phyloP scores from a whole-genome alignment of 1,140 invertebrate species.

The Ceratoteleas bidentatus region DNA sequence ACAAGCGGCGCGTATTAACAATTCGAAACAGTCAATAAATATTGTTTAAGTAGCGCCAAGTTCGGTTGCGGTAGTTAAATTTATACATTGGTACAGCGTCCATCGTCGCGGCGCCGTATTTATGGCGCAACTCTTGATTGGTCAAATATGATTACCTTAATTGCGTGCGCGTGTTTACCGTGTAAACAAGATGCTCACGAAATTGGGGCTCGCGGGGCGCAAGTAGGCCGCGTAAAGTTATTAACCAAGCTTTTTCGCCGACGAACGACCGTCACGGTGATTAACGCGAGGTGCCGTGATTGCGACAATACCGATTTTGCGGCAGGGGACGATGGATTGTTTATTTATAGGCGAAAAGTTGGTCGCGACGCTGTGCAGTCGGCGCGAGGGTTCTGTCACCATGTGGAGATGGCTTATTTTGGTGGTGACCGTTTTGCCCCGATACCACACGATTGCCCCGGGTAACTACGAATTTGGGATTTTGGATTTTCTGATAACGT shows the following conservation, averaged over 20 bases:
- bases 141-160: constrained; percentile 56
- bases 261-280: too few relatives aligned
- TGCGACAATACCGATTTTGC: neutral
- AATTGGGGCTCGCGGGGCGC: constrained; percentile 5
- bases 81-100: constrained; percentile 42
- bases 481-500: too few relatives aligned
- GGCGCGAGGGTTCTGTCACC: constrained; percentile 10
- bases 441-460: constrained; percentile 17
- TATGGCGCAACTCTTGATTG: constrained; percentile 40
- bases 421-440: constrained; percentile 33
- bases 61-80: constrained; percentile 29
- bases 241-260: too few relatives aligned
- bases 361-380: constrained; percentile 31
- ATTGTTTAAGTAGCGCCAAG: constrained; percentile 38
- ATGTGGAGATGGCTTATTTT: constrained; percentile 46
- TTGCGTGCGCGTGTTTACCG: constrained; percentile 29
- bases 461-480: too few relatives aligned
- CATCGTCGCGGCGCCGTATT: constrained; percentile 30
- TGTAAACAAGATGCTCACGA: constrained; percentile 27
- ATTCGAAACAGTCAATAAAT: constrained; percentile 55
- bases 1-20: constrained; percentile 30
- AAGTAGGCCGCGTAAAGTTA: neutral
- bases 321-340: neutral
- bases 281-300: neutral
- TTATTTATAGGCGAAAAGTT: constrained; percentile 46